These are phyloP conservation scores for Drosophila sulfurigaster DNA, from an alignment of 1,140 invertebrate species.

Conservation along the genomic window DNA sequence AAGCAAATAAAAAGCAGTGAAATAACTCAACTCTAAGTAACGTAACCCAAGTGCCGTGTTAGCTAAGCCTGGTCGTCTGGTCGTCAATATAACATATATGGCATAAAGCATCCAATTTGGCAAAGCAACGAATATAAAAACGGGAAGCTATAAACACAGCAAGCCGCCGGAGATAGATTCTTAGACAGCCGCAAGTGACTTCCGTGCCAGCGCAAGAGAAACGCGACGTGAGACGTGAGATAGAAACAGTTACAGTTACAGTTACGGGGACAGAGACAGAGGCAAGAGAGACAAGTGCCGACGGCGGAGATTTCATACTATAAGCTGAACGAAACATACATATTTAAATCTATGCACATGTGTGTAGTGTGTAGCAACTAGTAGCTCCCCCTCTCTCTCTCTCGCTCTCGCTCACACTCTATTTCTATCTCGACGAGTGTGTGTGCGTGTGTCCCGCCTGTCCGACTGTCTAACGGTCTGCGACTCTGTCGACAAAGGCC, in stretches of 20 bases:
- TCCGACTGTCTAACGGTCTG: slow-evolving; percentile 10
- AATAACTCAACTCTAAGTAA: slow-evolving; percentile 18
- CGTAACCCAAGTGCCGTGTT: slow-evolving; percentile 65
- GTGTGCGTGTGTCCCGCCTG: slow-evolving; percentile 16
- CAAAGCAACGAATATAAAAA: slow-evolving; percentile 19
- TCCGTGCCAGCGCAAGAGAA: slow-evolving; percentile 38
- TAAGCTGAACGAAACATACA: background rate
- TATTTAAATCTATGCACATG: slow-evolving; percentile 11
- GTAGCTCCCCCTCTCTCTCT: background rate
- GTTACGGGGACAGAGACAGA: background rate
- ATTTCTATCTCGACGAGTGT: background rate
- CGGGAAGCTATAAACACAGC: slow-evolving; percentile 56
- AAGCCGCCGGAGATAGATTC: slow-evolving; percentile 27
- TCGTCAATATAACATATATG: background rate
- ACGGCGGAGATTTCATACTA: slow-evolving; percentile 45
- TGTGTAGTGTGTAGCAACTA: slow-evolving; percentile 39
- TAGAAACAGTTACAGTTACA: slow-evolving; percentile 8
- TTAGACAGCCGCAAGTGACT: slow-evolving; percentile 49
- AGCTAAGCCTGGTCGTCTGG: slow-evolving; percentile 1
- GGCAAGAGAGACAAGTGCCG: slow-evolving; percentile 37
- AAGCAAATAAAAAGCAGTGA: slow-evolving; percentile 18
- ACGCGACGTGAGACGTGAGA: too few species aligned
- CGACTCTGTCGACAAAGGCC: slow-evolving; percentile 56
- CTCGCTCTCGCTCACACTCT: too few species aligned
- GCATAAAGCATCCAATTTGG: slow-evolving; percentile 35